Evolutionary conservation across 2,113 vertebrate species (phyloP), one percentile per base, ranked within the genome.

Genomic region (Chascanopsetta lugubris): DNA sequence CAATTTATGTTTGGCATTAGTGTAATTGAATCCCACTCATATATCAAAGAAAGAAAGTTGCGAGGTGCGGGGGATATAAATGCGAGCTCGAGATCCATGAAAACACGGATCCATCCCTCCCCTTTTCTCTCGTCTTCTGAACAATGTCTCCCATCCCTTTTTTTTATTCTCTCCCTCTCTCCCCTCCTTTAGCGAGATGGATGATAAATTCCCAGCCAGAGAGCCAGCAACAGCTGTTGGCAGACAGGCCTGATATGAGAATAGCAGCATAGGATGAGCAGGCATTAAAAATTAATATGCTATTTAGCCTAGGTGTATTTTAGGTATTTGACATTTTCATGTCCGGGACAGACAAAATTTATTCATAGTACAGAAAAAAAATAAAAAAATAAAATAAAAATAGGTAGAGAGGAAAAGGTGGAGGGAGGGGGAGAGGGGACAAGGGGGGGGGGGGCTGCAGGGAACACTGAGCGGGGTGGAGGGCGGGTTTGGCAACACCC

Each of bases 261-360:
- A 93, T 92, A 93, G 93, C 92, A 93, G 92, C 93, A 93, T 92
- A 91, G 90, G 92, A 93, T 93, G 92, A 93, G 89, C 88, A 78
- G 89, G 90, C 92, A 93, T 93, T 93, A 93, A 93, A 93, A 92
- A 93, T 93, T 93, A 91, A 93, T 93, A 93, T 89, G 93, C 92
- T 93, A 93, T 93, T 93, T 93, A 93, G 92, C 93, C 90, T 93
- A 92, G 91, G 92, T 93, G 93, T 93, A 93, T 93, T 93, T 93
- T 93, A 93, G 91, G 92, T 93, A 93, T 93, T 93, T 93, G 92
- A 93, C 93, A 93, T 93, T 93, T 93, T 93, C 93, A 93, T 93
- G 93, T 93, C 91, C 89, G 88, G 92, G 92, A 93, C 89, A 88
- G 90, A 90, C 91, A 91, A 83, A 92, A 93, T 93, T 93, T 93